Evolutionary conservation across 2,888 invertebrate genomes (phyloP).

Genomic region (Parnassius smintheus): DNA sequence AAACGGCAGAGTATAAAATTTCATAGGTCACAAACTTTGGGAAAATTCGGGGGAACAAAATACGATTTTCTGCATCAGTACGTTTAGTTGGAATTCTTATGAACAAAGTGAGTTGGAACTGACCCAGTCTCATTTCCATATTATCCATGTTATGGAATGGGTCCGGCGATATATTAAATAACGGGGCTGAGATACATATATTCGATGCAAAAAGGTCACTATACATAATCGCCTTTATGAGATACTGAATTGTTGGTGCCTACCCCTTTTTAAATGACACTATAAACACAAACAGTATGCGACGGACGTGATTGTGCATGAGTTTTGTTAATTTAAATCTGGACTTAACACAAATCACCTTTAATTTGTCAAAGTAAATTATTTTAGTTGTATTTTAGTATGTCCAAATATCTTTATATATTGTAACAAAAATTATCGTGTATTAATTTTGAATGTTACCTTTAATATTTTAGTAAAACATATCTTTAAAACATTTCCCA

Average conservation of each 20-base stretch:
- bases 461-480: too few species aligned
- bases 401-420: too few species aligned
- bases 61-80: slow-evolving; percentile 44
- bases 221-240: slow-evolving; percentile 24
- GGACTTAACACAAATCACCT: background rate
- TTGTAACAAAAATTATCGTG: too few species aligned
- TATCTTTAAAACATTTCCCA: too few species aligned
- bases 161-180: slow-evolving; percentile 36
- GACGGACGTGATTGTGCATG: slow-evolving; percentile 43
- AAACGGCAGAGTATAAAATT: slow-evolving; percentile 8
- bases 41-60: slow-evolving; percentile 34
- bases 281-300: slow-evolving; percentile 29
- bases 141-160: slow-evolving; percentile 40
- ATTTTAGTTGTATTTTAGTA: slow-evolving; percentile 30
- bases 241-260: slow-evolving; percentile 21
- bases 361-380: slow-evolving; percentile 24
- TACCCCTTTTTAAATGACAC: slow-evolving; percentile 27
- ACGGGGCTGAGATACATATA: slow-evolving; percentile 28
- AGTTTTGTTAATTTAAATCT: slow-evolving; percentile 34
- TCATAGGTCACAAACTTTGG: slow-evolving; percentile 27
- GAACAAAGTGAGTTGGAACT: slow-evolving; percentile 38
- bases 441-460: too few species aligned
- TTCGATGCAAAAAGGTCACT: slow-evolving; percentile 30
- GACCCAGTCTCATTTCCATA: slow-evolving; percentile 46
- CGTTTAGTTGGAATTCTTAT: slow-evolving; percentile 42